These are phyloP conservation scores for Eubasilissa regina DNA, from an alignment of 1,140 invertebrate species.

Conservation along the genomic window DNA sequence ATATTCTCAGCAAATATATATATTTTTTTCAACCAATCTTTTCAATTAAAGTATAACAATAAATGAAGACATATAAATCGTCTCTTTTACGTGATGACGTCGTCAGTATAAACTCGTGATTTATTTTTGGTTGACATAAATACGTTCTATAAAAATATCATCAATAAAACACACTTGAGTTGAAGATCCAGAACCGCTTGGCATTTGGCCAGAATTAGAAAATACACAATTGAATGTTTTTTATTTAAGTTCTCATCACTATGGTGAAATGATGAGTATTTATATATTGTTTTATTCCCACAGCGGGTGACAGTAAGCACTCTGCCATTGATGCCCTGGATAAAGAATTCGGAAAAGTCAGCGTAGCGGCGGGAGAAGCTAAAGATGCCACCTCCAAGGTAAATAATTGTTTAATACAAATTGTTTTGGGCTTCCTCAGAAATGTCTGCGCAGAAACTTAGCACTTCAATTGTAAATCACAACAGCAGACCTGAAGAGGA, in stretches of 20 bases:
- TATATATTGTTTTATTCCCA: slow-evolving; percentile 14
- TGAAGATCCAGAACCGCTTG: neutral
- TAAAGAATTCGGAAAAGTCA: slow-evolving; percentile 69
- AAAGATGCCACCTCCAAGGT: slow-evolving; percentile 66
- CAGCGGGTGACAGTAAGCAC: slow-evolving; percentile 48
- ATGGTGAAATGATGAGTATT: neutral
- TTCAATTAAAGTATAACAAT: too few relatives aligned
- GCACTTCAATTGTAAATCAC: too few relatives aligned
- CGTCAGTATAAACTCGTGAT: neutral
- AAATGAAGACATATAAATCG: too few relatives aligned
- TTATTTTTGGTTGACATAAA: neutral
- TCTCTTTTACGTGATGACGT: too few relatives aligned
- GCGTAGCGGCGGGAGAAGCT: slow-evolving; percentile 68
- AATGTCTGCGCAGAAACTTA: too few relatives aligned
- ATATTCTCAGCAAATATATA: too few relatives aligned
- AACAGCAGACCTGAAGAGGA: too few relatives aligned
- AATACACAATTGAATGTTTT: slow-evolving; percentile 2
- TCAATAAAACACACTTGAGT: neutral
- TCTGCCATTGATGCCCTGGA: slow-evolving; percentile 62
- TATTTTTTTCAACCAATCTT: too few relatives aligned
- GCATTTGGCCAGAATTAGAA: slow-evolving; percentile 4
- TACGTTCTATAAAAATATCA: neutral
- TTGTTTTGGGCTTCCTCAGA: neutral
- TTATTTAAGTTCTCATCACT: neutral
- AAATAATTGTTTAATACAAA: neutral